Percentiles rank a stretch among this genome's conserved stretches.
Conservation (phyloP, 2,113 vertebrate genomes). For the Hippocampus comes region DNA sequence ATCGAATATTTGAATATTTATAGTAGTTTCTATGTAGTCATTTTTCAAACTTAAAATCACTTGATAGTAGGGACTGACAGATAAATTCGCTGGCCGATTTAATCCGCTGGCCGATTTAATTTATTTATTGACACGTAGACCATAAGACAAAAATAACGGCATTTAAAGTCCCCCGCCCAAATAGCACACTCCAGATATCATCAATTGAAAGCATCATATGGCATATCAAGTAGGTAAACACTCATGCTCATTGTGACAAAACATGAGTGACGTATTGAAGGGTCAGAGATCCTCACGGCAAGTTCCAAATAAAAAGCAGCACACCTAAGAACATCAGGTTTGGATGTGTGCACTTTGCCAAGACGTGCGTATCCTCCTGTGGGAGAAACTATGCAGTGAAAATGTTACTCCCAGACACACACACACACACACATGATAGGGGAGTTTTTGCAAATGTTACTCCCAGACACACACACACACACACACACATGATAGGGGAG, state of each 20-base stretch:
- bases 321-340: conserved; percentile 1
- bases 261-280: background rate
- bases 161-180: background rate
- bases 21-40: too few species aligned
- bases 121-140: too few species aligned
- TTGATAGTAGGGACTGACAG: too few species aligned
- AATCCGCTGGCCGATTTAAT: too few species aligned
- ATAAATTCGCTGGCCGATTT: too few species aligned
- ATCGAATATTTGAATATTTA: background rate
- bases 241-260: background rate
- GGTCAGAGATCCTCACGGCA: conserved; percentile 7
- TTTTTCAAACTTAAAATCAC: too few species aligned
- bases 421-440: conserved; percentile 33
- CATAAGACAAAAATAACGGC: too few species aligned
- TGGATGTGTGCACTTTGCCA: conserved; percentile 3
- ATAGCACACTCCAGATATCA: background rate
- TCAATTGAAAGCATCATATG: background rate
- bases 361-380: conserved; percentile 1
- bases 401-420: conserved; percentile 47
- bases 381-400: conserved; percentile 32
- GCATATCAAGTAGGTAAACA: background rate
- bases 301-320: background rate
- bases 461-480: conserved; percentile 44
- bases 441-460: conserved; percentile 46
- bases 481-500: conserved; percentile 42